A percentile compares a stretch with the other conserved stretches of the same genome.
Conservation (phyloP, 1,140 invertebrate species). For the Cataglyphis hispanica region DNA sequence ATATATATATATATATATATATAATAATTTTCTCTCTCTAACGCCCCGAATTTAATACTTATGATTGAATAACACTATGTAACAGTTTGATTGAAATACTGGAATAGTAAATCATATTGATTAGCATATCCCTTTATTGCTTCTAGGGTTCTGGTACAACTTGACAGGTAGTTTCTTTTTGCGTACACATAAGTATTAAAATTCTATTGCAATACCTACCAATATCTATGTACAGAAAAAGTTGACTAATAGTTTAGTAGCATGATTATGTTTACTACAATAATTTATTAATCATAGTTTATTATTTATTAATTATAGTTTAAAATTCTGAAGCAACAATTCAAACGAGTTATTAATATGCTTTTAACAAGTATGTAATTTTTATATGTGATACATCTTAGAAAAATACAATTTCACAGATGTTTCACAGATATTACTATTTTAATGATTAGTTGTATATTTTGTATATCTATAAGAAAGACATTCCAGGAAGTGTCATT, state of each 20-base stretch:
- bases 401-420: neutral
- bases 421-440: constrained; percentile 8
- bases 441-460: constrained; percentile 31
- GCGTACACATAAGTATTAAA: constrained; percentile 55
- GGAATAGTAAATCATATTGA: constrained; percentile 66
- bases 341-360: constrained; percentile 24
- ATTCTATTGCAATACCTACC: constrained; percentile 46
- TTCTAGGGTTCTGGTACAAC: constrained; percentile 81
- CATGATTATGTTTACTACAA: constrained; percentile 59
- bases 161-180: constrained; percentile 78
- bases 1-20: constrained; percentile 24
- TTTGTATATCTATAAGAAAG: neutral
- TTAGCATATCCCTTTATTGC: constrained; percentile 78
- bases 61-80: constrained; percentile 53
- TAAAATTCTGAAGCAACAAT: constrained; percentile 52
- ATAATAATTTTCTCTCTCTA: constrained; percentile 6
- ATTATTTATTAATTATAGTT: no score
- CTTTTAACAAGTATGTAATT: constrained; percentile 10
- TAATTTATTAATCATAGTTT: constrained; percentile 33
- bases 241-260: constrained; percentile 54
- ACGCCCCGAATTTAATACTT: constrained; percentile 40
- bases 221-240: constrained; percentile 30
- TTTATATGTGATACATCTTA: constrained; percentile 15
- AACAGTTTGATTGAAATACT: constrained; percentile 60
- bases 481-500: neutral